Conservation (phyloP, 2,888 invertebrate species). For the Ormyrus thymus region DNA sequence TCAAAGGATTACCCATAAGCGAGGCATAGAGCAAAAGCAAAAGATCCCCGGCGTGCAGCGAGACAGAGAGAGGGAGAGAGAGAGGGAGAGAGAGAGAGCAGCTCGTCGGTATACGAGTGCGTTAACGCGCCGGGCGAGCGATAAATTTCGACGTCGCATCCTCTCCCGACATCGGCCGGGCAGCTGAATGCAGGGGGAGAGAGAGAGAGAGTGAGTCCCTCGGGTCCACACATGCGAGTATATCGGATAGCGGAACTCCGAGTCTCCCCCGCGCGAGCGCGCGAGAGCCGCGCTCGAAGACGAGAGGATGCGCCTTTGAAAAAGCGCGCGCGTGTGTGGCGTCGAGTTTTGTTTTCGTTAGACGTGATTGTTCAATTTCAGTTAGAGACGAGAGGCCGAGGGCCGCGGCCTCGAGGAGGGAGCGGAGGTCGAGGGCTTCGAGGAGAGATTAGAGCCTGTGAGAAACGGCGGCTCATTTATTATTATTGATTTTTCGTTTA, state of each 20-base stretch:
- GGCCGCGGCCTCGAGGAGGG: neutral
- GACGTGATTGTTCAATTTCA: constrained; percentile 30
- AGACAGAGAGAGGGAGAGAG: neutral
- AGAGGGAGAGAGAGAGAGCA: neutral
- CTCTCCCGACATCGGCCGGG: constrained; percentile 42
- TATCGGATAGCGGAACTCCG: constrained; percentile 29
- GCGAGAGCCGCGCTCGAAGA: neutral
- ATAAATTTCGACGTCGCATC: constrained; percentile 49
- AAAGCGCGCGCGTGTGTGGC: constrained; percentile 1
- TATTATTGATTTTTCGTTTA: too few species aligned
- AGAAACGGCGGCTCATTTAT: too few species aligned
- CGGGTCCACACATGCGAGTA: neutral
- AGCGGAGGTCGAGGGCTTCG: neutral
- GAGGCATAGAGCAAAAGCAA: too few species aligned
- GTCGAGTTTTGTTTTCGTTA: neutral
- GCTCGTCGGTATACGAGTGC: constrained; percentile 20
- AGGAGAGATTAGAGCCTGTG: too few species aligned
- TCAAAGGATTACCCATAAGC: neutral
- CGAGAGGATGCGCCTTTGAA: constrained; percentile 20
- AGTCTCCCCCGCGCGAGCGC: neutral
- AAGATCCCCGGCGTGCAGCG: too few species aligned
- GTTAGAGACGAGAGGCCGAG: neutral
- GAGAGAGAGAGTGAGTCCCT: constrained; percentile 6
- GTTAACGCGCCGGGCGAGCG: constrained; percentile 40
- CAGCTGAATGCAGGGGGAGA: constrained; percentile 34